phyloP scores from a whole-genome alignment of 2,888 invertebrate species.

The Protodeltote pygarga region DNA sequence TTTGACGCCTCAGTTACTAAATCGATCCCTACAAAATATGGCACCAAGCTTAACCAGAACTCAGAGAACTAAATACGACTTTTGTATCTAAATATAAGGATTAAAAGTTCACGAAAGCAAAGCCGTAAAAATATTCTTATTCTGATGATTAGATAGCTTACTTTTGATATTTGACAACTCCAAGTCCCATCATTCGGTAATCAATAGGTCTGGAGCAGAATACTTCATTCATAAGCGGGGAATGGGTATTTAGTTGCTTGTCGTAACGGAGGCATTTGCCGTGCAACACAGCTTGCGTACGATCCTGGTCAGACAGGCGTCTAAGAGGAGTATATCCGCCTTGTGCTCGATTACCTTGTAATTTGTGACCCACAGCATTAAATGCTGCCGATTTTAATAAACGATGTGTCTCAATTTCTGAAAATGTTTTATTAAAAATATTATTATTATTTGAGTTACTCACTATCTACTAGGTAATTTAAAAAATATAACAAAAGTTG shows the following conservation, averaged over 20 bases:
- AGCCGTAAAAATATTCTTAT: no score
- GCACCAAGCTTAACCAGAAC: no score
- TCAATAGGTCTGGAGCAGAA: conserved; percentile 84
- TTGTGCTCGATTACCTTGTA: not conserved
- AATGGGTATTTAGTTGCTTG: conserved; percentile 85
- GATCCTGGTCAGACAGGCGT: not conserved
- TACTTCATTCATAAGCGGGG: conserved; percentile 87
- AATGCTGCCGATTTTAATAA: conserved; percentile 87
- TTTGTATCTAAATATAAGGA: no score
- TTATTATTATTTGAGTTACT: no score
- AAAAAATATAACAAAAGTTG: not conserved
- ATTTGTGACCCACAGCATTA: conserved; percentile 82
- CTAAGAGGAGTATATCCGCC: not conserved
- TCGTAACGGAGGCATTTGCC: conserved; percentile 83
- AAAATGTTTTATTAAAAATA: no score
- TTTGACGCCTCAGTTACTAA: no score
- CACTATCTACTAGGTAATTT: not conserved
- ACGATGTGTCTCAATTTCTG: conserved; percentile 88
- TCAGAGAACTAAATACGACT: no score
- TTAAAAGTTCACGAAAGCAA: no score
- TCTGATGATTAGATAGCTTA: no score
- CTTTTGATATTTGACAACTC: conserved; percentile 69
- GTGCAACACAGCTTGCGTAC: conserved; percentile 82
- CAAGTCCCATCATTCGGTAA: conserved; percentile 86
- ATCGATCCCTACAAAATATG: no score